Evolutionary conservation across 2,888 invertebrate genomes (phyloP).

Genomic region (Palloptera scutellata): DNA sequence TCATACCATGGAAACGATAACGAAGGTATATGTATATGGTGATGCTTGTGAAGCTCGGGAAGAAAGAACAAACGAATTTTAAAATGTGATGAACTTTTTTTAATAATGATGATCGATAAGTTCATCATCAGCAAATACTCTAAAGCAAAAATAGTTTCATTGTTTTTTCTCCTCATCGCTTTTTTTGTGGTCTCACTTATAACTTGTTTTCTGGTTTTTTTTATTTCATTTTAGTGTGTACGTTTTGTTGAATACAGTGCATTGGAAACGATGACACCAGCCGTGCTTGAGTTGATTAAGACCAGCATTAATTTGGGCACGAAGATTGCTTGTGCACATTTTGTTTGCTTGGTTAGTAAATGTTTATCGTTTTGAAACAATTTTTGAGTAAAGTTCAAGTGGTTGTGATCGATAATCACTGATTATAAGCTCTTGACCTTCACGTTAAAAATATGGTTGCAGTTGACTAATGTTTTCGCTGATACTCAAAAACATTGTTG

Average conservation of each 20-base stretch:
- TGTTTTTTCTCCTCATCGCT: neutral
- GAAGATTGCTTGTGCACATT: constrained; percentile 82
- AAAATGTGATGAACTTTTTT: neutral
- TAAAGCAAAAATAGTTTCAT: constrained; percentile 5
- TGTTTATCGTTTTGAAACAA: neutral
- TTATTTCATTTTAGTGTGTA: constrained; percentile 65
- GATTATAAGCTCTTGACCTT: too few relatives aligned
- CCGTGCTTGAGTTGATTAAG: constrained; percentile 82
- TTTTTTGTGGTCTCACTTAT: neutral
- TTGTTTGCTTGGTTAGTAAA: constrained; percentile 73
- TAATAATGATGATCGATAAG: neutral
- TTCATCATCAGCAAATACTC: neutral
- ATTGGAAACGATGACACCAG: constrained; percentile 81
- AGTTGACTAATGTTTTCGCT: too few relatives aligned
- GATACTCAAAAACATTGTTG: too few relatives aligned
- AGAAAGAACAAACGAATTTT: neutral
- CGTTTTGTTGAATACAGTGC: constrained; percentile 79
- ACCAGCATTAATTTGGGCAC: constrained; percentile 83
- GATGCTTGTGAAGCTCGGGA: neutral
- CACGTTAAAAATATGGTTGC: too few relatives aligned
- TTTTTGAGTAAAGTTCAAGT: neutral
- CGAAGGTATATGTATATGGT: constrained; percentile 68
- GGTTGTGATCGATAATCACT: too few relatives aligned
- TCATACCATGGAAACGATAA: constrained; percentile 87
- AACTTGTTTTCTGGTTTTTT: neutral